Evolutionary conservation across 1,140 invertebrate genomes (phyloP).

Genomic region (Proctacanthus coquilletti): DNA sequence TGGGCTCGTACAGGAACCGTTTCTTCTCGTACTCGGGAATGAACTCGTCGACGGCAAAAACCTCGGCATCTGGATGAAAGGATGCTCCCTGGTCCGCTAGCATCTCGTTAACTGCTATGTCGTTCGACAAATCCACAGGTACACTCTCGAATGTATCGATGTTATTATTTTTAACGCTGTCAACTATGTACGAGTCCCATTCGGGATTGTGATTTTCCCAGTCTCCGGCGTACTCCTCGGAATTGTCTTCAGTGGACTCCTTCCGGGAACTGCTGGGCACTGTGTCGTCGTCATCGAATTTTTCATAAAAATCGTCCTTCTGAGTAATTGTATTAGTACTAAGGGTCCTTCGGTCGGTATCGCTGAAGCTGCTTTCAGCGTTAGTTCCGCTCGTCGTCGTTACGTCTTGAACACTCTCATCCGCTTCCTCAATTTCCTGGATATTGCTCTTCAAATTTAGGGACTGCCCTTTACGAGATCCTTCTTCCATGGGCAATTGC

Average conservation of each 20-base stretch:
- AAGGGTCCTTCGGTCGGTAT: no score
- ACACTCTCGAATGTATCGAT: slow-evolving; percentile 19
- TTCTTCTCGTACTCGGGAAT: slow-evolving; percentile 22
- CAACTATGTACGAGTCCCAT: slow-evolving; percentile 15
- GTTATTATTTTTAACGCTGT: slow-evolving; percentile 20
- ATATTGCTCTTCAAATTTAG: no score
- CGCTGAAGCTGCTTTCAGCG: no score
- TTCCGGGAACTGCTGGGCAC: slow-evolving; percentile 6
- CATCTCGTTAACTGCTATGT: slow-evolving; percentile 28
- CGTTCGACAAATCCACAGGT: slow-evolving; percentile 26
- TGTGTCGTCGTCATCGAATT: slow-evolving; percentile 15
- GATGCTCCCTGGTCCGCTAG: slow-evolving; percentile 14
- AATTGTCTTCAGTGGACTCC: slow-evolving; percentile 14
- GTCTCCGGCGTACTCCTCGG: slow-evolving; percentile 7
- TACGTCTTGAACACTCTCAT: no score
- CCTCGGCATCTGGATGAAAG: slow-evolving; percentile 26
- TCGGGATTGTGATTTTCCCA: slow-evolving; percentile 13
- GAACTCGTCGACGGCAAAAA: slow-evolving; percentile 13
- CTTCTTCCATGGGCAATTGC: no score
- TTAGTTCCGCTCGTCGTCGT: no score
- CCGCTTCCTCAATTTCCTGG: no score
- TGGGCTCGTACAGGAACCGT: slow-evolving; percentile 7
- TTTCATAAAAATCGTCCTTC: no score
- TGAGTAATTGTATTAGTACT: no score
- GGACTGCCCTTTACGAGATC: no score